Conservation (phyloP, 2,888 invertebrate species). For the Ceraclea dissimilis region DNA sequence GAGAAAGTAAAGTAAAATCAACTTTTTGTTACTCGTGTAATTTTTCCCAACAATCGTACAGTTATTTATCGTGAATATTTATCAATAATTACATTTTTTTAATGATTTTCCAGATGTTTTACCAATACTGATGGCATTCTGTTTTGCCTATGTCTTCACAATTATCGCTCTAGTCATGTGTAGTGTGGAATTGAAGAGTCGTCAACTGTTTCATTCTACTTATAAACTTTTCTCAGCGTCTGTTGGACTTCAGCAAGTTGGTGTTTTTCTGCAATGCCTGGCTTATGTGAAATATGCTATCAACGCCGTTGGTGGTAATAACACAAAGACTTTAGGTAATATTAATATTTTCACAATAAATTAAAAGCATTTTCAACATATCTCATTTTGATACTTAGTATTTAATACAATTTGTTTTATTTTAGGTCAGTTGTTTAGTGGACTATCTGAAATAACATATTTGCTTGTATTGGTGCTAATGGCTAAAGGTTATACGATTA, state of each 20-base stretch:
- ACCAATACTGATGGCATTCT: slow-evolving; percentile 70
- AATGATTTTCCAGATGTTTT: slow-evolving; percentile 65
- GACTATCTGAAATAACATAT: slow-evolving; percentile 66
- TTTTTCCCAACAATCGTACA: background rate
- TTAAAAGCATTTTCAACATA: too few species aligned
- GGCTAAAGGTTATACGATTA: slow-evolving; percentile 87
- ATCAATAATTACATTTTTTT: background rate
- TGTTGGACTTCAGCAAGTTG: slow-evolving; percentile 56
- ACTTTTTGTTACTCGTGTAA: background rate
- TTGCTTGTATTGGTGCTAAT: slow-evolving; percentile 71
- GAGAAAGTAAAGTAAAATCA: background rate
- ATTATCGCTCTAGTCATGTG: slow-evolving; percentile 66
- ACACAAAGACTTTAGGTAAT: slow-evolving; percentile 43
- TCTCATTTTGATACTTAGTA: too few species aligned
- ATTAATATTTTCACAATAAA: background rate
- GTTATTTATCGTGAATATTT: background rate
- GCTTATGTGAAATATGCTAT: slow-evolving; percentile 72
- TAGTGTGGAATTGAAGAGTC: slow-evolving; percentile 64
- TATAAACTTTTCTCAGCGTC: slow-evolving; percentile 79
- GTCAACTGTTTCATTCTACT: slow-evolving; percentile 79
- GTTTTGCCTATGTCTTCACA: slow-evolving; percentile 64
- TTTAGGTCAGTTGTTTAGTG: slow-evolving; percentile 65
- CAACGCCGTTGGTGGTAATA: slow-evolving; percentile 57
- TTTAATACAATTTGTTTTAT: background rate
- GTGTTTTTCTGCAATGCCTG: slow-evolving; percentile 57